phyloP scores from a whole-genome alignment of 2,797 vertebrate species.

The Pangasius djambal region DNA sequence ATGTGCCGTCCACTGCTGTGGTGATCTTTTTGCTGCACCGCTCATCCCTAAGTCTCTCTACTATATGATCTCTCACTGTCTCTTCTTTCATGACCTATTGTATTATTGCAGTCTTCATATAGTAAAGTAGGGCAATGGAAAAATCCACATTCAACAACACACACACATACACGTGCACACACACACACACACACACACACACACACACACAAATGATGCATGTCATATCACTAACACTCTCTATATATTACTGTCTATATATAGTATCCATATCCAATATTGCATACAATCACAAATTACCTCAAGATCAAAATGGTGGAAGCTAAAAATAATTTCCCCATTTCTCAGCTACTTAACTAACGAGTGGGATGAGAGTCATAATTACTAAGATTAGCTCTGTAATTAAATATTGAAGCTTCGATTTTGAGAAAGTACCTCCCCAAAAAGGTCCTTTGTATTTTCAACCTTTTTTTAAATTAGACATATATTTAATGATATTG shows the following conservation, averaged over 20 bases:
- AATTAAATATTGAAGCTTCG: constrained; percentile 29
- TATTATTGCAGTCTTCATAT: neutral
- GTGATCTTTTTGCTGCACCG: neutral
- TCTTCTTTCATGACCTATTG: neutral
- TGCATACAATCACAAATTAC: neutral
- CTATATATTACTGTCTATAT: neutral
- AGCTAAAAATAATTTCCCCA: constrained; percentile 5
- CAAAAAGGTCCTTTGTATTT: neutral
- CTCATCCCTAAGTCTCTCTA: neutral
- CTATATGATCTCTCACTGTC: neutral
- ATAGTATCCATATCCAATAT: neutral
- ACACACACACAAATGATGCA: neutral
- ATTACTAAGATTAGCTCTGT: constrained; percentile 20
- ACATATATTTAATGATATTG: neutral
- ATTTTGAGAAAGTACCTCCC: neutral
- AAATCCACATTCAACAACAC: neutral
- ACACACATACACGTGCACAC: constrained; percentile 42
- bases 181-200: constrained; percentile 11
- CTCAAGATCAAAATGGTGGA: constrained; percentile 4
- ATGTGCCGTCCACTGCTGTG: neutral
- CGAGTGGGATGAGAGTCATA: neutral
- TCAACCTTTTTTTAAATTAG: neutral
- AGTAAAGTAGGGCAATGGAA: constrained; percentile 9
- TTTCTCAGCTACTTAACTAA: constrained; percentile 27
- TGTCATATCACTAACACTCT: neutral